Conservation (phyloP, 2,888 invertebrate species). For the Charanyca ferruginea region DNA sequence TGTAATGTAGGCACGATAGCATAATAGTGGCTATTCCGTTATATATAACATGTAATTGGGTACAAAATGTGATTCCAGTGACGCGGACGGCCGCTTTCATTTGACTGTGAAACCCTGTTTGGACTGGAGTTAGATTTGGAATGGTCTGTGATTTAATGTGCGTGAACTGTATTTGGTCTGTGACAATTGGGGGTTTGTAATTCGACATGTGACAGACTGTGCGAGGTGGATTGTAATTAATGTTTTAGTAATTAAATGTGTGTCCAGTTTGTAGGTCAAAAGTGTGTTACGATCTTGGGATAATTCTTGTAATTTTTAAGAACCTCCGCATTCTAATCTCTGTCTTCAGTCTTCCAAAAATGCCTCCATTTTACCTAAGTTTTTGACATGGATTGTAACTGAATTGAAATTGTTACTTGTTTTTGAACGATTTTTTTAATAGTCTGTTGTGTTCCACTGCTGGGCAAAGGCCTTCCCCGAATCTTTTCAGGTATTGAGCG, state of each 20-base stretch:
- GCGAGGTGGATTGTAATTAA: constrained; percentile 14
- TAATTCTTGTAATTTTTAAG: no score
- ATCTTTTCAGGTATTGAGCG: no score
- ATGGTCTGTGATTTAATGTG: constrained; percentile 30
- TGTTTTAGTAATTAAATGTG: constrained; percentile 13
- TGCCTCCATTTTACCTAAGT: no score
- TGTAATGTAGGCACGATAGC: constrained; percentile 47
- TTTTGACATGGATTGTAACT: no score
- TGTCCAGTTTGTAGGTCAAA: constrained; percentile 3
- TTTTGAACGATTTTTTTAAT: no score
- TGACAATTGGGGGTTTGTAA: constrained; percentile 27
- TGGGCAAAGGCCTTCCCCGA: no score
- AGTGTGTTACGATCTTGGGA: no score
- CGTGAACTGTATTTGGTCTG: constrained; percentile 13
- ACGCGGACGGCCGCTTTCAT: constrained; percentile 32
- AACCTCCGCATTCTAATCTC: no score
- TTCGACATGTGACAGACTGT: constrained; percentile 12
- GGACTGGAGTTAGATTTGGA: constrained; percentile 14
- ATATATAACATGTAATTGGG: constrained; percentile 52
- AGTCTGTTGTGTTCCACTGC: no score
- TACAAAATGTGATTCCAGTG: constrained; percentile 34
- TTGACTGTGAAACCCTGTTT: constrained; percentile 36
- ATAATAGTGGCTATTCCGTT: constrained; percentile 48
- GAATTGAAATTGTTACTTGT: no score
- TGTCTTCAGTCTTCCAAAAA: no score